phyloP scores from a whole-genome alignment of 2,113 vertebrate genomes.

The Orcinus orca region DNA sequence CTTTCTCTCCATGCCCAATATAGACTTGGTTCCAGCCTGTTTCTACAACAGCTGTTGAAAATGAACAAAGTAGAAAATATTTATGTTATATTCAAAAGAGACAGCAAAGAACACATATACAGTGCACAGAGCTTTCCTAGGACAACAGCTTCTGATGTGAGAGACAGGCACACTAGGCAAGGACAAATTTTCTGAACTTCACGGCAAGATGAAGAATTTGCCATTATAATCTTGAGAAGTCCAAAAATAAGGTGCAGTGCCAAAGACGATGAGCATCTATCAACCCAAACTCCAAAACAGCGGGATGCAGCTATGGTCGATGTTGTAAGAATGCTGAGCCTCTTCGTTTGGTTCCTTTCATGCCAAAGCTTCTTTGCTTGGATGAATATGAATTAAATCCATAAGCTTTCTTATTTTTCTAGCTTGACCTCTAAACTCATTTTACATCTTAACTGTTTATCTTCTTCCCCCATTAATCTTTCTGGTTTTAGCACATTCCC shows the following conservation, averaged over 20 bases:
- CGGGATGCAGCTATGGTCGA: constrained; percentile 73
- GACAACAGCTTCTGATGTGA: not conserved
- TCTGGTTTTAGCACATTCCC: constrained; percentile 51
- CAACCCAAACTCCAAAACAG: constrained; percentile 81
- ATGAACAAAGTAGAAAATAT: constrained; percentile 49
- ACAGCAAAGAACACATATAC: constrained; percentile 16
- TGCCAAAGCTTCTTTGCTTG: constrained; percentile 81
- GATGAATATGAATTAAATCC: constrained; percentile 83
- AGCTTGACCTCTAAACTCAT: constrained; percentile 81
- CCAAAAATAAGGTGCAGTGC: not conserved
- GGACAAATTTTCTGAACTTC: not conserved
- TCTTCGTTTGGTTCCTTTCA: constrained; percentile 78
- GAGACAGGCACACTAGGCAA: not conserved
- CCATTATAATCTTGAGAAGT: not conserved
- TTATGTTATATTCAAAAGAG: constrained; percentile 57
- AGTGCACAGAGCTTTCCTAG: not conserved
- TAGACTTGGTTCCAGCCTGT: constrained; percentile 40
- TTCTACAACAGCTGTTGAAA: constrained; percentile 52
- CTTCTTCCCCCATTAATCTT: constrained; percentile 50
- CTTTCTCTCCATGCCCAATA: not conserved
- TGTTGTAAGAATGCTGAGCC: constrained; percentile 75
- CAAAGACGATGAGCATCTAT: constrained; percentile 76
- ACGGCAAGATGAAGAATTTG: not conserved
- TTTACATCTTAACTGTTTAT: constrained; percentile 67
- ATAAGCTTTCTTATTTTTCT: constrained; percentile 84